Evolutionary conservation across 1,140 invertebrate genomes (phyloP).

Genomic region (Aphelenchoides besseyi): DNA sequence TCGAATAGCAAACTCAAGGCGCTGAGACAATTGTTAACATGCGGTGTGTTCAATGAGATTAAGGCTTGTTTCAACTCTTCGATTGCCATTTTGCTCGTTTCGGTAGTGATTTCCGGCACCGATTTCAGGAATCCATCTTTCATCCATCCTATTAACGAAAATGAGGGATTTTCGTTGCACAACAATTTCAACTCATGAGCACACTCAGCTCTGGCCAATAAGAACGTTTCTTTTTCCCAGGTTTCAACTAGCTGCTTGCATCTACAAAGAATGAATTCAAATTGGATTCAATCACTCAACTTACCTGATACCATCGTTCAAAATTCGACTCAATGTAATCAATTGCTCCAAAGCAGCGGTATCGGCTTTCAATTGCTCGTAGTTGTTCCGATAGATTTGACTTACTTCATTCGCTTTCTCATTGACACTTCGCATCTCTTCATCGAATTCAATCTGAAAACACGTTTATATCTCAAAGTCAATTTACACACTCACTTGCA

Average conservation of each 20-base stretch:
- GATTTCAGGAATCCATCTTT: constrained; percentile 41
- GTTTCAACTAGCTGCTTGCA: constrained; percentile 40
- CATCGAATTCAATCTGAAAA: constrained; percentile 38
- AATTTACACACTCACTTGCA: constrained; percentile 33
- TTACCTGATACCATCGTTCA: constrained; percentile 37
- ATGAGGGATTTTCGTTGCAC: constrained; percentile 43
- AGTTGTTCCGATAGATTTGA: neutral
- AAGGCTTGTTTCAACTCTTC: constrained; percentile 42
- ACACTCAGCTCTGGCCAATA: constrained; percentile 41
- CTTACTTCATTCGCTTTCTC: constrained; percentile 38
- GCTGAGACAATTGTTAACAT: constrained; percentile 29
- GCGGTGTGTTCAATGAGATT: constrained; percentile 24
- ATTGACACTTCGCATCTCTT: constrained; percentile 46
- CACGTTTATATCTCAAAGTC: no score
- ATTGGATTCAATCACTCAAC: neutral
- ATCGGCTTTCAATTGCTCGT: constrained; percentile 24
- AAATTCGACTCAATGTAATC: constrained; percentile 34
- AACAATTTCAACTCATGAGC: constrained; percentile 36
- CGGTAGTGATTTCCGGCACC: constrained; percentile 32
- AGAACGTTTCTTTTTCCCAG: constrained; percentile 35
- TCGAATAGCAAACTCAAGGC: constrained; percentile 17
- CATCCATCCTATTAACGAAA: constrained; percentile 35
- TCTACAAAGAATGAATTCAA: constrained; percentile 37
- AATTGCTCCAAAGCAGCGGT: constrained; percentile 30
- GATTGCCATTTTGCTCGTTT: constrained; percentile 35